Evolutionary conservation across 2,888 invertebrate species (phyloP), one percentile per base, ranked within the genome.

Genomic region (Philhelius pedissequus): DNA sequence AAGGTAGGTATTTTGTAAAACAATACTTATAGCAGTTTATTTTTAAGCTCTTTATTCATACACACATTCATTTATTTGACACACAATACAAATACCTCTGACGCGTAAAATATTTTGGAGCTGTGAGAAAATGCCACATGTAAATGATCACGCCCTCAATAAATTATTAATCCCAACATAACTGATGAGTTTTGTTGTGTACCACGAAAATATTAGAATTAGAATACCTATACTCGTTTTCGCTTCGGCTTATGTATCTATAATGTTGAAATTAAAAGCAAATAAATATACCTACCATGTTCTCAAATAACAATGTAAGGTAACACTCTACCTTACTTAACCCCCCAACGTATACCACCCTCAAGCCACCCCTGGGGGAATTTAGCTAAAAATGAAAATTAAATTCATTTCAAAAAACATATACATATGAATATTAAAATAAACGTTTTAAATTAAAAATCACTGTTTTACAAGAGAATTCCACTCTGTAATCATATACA

Each of bases 401-500:
- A 76, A 81, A 66, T 76, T 76, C 30, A 60, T 64, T 71, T 15
- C 27, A 20, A 71, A 60, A 60, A 66, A 76, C 58, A 64, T 58
- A 81, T 71, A 76, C 58, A 64, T 58, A 81, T 71, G 71, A 76
- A 76, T 76, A 81, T 71, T 76, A 68, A 58, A 81, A 71, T 66
- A 45, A 58, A 81, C 66, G 43, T 70, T 81, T 71, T 30, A 56
- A 71, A 70, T 71, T 66, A 38, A 52, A 48, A 66, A 76, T 70
- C 48, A 75, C 32, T 70, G 48, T 75, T 75, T 70, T 50, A 70
- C 75, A 70, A 40, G 45, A 6, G 45, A 22, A 64, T 70, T 75
- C 64, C 32, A 48, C 48, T 32, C 27, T 48, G 54, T 56, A 30
- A 22, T 45, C 40, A 32, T 18, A 32, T 18, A 32, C 6, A n/a